Base-by-base conservation (phyloP, 2,888 invertebrate genomes). In the Caenorhabditis sinica region DNA sequence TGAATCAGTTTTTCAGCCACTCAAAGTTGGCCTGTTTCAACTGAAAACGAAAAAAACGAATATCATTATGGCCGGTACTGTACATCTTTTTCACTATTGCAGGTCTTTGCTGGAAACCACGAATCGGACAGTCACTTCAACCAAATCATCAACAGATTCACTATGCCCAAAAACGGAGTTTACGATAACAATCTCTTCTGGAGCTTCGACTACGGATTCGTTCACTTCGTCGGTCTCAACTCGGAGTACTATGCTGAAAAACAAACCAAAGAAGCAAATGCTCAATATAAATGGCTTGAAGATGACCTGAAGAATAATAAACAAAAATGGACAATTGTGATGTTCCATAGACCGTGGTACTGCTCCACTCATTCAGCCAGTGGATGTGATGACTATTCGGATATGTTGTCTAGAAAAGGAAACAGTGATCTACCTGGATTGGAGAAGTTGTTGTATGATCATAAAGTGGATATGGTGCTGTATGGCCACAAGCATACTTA, bases 401-500 rank as follows among this genome's bases (percentile, higher is more conserved):
- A 88, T 56, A 83, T 63, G 58, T 23, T 83, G 15, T 72, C 86
- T 13, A 66, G 87, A 45, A 66, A 80, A 25, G 87, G 87, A 33
- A 53, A 69, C 8, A 51, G 65, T 17, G 86, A 81, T 1, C 56
- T 90, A 94, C 87, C 87, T 20, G 93, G 94, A 11, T 93, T 98
- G 87, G 98, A 98, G 94, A 94, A 96, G 13, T 93, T 98, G 20
- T 95, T 98, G 91, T 95, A 95, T 93, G 94, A 96, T 87, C 95
- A 96, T 93, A 96, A 96, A 66, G 98, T 98, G 36, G 98, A 98
- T 94, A 93, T 98, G 76, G 95, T 95, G 92, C 94, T 98, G 65
- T 97, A 97, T 96, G 98, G 97, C 0, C 98, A 98, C 93, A 97
- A 98, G 93, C 98, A 98, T 94, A 96, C 96, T 45, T 98, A 98